A percentile compares a stretch with the other conserved stretches of the same genome.
Conservation (phyloP, 2,797 vertebrate genomes). For the Pangasius macronema region DNA sequence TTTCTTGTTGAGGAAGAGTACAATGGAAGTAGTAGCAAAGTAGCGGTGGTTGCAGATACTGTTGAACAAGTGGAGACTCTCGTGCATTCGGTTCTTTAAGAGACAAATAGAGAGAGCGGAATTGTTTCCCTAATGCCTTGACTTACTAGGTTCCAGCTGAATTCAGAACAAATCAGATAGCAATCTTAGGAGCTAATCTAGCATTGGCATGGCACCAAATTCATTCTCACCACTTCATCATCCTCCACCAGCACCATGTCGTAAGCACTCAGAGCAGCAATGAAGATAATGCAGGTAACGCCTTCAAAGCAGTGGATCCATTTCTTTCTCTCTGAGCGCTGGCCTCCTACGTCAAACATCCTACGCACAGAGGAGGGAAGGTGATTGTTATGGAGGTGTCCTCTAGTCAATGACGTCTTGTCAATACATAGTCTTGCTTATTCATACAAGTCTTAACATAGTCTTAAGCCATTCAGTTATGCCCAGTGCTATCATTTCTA, state of each 20-base stretch:
- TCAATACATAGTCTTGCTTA: not conserved
- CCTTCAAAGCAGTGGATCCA: constrained; percentile 99
- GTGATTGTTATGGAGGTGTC: not conserved
- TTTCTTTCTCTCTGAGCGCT: constrained; percentile 97
- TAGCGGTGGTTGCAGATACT: constrained; percentile 99
- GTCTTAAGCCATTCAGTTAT: not conserved
- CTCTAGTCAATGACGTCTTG: not conserved
- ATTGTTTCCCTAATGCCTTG: not conserved
- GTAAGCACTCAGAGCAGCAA: constrained; percentile 93
- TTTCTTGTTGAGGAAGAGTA: constrained; percentile 99
- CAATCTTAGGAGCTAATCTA: not conserved
- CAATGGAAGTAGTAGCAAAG: constrained; percentile 93
- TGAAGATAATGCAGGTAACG: constrained; percentile 98
- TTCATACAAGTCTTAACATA: no score
- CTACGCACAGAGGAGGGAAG: constrained; percentile 65
- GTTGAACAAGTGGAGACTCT: constrained; percentile 99
- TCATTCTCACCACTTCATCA: constrained; percentile 90
- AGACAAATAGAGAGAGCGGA: not conserved
- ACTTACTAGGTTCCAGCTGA: no score
- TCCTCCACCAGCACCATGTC: constrained; percentile 99
- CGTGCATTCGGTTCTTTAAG: constrained; percentile 95
- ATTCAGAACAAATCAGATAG: not conserved
- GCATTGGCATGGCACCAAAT: not conserved
- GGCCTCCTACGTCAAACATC: constrained; percentile 98
- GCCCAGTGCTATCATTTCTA: not conserved